Conservation (phyloP, 2,113 vertebrate species). For the Stegastes partitus region DNA sequence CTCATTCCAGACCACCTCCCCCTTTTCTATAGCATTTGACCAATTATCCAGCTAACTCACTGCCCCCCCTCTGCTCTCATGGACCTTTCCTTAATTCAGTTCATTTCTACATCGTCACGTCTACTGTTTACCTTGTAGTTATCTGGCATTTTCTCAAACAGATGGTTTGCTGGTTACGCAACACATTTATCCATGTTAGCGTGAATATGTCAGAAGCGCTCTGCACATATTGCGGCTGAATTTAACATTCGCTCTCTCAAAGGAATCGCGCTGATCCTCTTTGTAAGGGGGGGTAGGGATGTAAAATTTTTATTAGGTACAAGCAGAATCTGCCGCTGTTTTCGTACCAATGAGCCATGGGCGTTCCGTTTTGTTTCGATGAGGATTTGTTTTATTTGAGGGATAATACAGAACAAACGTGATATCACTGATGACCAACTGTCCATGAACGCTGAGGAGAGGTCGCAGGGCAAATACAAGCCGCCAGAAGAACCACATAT, state of each 20-base stretch:
- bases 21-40: conserved; percentile 13
- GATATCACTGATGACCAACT: conserved; percentile 27
- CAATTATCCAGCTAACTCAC: conserved; percentile 44
- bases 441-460: conserved; percentile 30
- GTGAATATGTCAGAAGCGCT: conserved; percentile 58
- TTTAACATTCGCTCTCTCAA: conserved; percentile 54
- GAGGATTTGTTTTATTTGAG: conserved; percentile 49
- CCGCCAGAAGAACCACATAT: neutral
- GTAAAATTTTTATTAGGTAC: conserved; percentile 67
- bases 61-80: conserved; percentile 27
- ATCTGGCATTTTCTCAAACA: conserved; percentile 57
- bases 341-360: conserved; percentile 42
- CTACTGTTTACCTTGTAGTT: conserved; percentile 45
- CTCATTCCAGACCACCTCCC: conserved; percentile 24
- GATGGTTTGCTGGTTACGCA: conserved; percentile 67
- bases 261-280: conserved; percentile 62
- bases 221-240: conserved; percentile 52
- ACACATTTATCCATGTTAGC: conserved; percentile 63
- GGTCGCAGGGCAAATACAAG: conserved; percentile 33
- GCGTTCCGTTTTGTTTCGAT: conserved; percentile 45
- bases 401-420: conserved; percentile 53
- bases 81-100: conserved; percentile 43
- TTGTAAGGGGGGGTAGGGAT: conserved; percentile 34
- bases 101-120: conserved; percentile 26
- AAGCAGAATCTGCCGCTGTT: conserved; percentile 54